phyloP scores from a whole-genome alignment of 1,140 invertebrate genomes.

The Lutraria rhynchaena region DNA sequence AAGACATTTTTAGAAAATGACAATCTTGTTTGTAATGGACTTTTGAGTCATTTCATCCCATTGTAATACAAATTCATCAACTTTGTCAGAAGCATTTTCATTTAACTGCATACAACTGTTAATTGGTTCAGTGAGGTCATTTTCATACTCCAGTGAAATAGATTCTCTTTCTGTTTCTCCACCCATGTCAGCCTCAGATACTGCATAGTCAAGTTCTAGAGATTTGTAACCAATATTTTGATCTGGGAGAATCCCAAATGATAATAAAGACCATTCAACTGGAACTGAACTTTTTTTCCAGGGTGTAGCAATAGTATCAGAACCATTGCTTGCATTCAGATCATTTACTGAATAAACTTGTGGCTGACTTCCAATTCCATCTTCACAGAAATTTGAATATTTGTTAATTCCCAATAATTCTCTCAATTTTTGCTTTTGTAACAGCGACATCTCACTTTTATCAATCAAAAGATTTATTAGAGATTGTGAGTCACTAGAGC shows the following conservation, averaged over 20 bases:
- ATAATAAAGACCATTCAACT: constrained; percentile 13
- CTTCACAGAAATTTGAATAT: too few species aligned
- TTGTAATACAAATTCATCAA: neutral
- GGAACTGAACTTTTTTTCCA: constrained; percentile 22
- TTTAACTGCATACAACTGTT: too few species aligned
- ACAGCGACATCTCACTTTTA: neutral
- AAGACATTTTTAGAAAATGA: neutral
- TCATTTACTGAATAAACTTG: neutral
- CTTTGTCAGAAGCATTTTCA: too few species aligned
- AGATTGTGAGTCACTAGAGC: neutral
- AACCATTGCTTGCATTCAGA: neutral
- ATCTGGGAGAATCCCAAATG: constrained; percentile 25
- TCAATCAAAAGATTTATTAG: constrained; percentile 4
- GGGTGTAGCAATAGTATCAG: neutral
- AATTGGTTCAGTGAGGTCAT: too few species aligned
- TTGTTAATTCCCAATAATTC: constrained; percentile 6
- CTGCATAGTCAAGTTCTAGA: neutral
- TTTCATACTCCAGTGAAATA: too few species aligned
- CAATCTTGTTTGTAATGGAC: neutral
- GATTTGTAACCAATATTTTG: constrained; percentile 20
- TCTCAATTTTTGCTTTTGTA: constrained; percentile 5
- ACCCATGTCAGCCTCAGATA: too few species aligned
- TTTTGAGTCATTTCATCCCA: constrained; percentile 3
- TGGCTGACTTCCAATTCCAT: too few species aligned
- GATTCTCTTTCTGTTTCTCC: too few species aligned